Percentiles rank a stretch among this genome's conserved stretches.
These are phyloP conservation scores for Dermatemys mawii DNA, from an alignment of 2,113 vertebrate species.

Conservation along the genomic window DNA sequence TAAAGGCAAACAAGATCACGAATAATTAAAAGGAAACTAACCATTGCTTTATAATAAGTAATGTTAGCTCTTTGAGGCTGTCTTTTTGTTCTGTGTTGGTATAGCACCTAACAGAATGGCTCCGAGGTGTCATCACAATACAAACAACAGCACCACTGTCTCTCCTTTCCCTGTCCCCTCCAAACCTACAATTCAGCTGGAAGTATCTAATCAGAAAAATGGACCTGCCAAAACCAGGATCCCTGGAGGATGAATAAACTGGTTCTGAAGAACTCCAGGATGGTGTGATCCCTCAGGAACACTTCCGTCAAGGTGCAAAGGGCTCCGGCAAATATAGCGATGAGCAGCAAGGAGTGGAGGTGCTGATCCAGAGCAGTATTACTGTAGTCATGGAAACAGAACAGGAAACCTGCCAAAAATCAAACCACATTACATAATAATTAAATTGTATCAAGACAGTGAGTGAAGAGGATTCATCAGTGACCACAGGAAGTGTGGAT, in stretches of 20 bases:
- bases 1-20: neutral
- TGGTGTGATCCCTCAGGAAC: constrained; percentile 82
- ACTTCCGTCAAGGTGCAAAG: constrained; percentile 82
- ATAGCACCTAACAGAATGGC: neutral
- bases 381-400: constrained; percentile 84
- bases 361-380: constrained; percentile 84
- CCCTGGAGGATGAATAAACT: constrained; percentile 89
- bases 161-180: fast-evolving
- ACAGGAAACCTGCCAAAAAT: constrained; percentile 84
- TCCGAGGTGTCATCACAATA: neutral
- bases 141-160: neutral
- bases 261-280: constrained; percentile 86
- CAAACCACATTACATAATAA: neutral
- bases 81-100: neutral
- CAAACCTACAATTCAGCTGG: neutral
- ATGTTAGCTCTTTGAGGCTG: neutral
- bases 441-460: neutral
- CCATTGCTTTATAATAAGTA: neutral
- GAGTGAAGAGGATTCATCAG: neutral
- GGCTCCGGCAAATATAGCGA: constrained; percentile 81
- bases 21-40: neutral
- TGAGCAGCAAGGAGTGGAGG: constrained; percentile 87
- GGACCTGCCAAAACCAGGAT: constrained; percentile 96
- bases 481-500: no score
- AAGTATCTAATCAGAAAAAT: fast-evolving